Conservation (phyloP, 2,113 vertebrate genomes). For the Apteryx mantelli region DNA sequence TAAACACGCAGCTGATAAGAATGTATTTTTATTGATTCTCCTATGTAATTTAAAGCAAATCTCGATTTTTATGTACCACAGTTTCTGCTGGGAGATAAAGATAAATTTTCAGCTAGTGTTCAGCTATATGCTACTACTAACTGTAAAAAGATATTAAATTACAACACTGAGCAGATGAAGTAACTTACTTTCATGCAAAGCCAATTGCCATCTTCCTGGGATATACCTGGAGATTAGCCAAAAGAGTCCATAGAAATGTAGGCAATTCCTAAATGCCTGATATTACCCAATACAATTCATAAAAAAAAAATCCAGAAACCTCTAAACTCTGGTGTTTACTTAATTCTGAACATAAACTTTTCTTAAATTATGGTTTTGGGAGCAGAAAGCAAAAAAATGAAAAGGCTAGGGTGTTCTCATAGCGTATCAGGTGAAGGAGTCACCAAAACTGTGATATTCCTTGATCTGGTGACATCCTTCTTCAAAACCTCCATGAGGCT, state of each 20-base stretch:
- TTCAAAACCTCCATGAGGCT: not conserved
- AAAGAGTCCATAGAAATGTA: not conserved
- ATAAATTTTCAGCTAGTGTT: not conserved
- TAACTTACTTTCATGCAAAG: not conserved
- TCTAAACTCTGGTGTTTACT: not conserved
- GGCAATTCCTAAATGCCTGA: not conserved
- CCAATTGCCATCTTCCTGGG: not conserved
- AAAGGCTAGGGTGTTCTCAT: not conserved
- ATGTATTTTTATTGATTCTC: not conserved
- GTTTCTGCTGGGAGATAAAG: not conserved
- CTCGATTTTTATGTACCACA: not conserved
- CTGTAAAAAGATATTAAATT: not conserved
- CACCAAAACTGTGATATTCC: not conserved
- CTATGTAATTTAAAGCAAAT: not conserved
- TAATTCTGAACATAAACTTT: not conserved
- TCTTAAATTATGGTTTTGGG: rapidly evolving
- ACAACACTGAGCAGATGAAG: not conserved
- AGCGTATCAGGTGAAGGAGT: not conserved
- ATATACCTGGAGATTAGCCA: not conserved
- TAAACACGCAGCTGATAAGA: not conserved
- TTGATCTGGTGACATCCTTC: not conserved
- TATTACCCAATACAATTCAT: not conserved
- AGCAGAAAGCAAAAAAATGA: not conserved
- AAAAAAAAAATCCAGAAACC: not conserved
- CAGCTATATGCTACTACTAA: not conserved